A percentile compares a stretch with the other conserved stretches of the same genome.
phyloP scores from a whole-genome alignment of 1,140 invertebrate genomes.

The Drosophila yakuba region DNA sequence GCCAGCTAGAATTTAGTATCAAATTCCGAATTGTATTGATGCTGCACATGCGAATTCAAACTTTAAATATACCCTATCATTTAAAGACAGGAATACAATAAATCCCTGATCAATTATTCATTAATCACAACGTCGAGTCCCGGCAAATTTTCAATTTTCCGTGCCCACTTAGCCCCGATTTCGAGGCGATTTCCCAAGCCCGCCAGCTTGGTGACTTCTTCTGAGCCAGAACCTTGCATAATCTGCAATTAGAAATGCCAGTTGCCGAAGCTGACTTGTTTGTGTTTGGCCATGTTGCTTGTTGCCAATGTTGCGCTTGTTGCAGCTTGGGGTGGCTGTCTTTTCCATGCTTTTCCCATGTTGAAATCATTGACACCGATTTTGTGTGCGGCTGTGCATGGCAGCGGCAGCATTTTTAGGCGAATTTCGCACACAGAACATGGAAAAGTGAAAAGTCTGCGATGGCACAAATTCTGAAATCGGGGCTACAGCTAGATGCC shows the following conservation, averaged over 20 bases:
- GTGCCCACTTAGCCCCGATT: constrained; percentile 39
- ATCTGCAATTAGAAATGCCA: constrained; percentile 77
- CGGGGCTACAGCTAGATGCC: constrained; percentile 43
- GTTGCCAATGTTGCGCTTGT: constrained; percentile 15
- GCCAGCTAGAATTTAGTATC: constrained; percentile 17
- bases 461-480: constrained; percentile 60
- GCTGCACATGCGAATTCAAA: background rate
- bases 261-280: constrained; percentile 48
- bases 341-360: constrained; percentile 62
- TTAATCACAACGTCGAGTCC: constrained; percentile 18
- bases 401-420: constrained; percentile 60
- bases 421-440: constrained; percentile 70
- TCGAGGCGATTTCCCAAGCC: constrained; percentile 34
- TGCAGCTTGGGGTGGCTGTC: constrained; percentile 31
- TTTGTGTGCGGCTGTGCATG: constrained; percentile 36
- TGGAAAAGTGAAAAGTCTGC: constrained; percentile 73
- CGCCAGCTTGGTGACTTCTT: constrained; percentile 31
- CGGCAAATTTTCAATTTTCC: constrained; percentile 27
- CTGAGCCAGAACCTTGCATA: constrained; percentile 67
- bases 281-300: constrained; percentile 19
- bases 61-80: background rate
- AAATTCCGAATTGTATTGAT: constrained; percentile 4
- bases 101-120: constrained; percentile 24
- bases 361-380: constrained; percentile 80
- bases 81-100: background rate